Conservation (phyloP, 2,113 vertebrate genomes). For the Syngnathoides biaculeatus region DNA sequence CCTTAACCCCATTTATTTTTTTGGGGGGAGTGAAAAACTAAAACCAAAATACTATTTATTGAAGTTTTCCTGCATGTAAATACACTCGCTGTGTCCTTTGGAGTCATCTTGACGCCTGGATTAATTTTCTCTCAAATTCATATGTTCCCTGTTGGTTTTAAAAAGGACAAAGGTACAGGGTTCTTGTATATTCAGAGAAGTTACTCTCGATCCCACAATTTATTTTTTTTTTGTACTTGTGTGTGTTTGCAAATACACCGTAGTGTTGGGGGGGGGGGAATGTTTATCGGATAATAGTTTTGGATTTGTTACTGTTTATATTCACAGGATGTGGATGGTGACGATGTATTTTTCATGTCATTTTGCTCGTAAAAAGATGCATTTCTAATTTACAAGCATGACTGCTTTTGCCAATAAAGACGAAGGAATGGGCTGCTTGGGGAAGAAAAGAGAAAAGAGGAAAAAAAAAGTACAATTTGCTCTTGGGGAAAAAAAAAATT, state of each 20-base stretch:
- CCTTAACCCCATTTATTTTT: neutral
- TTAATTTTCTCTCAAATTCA: neutral
- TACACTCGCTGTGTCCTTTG: neutral
- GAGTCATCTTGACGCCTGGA: neutral
- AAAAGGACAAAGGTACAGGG: conserved; percentile 11
- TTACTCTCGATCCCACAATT: conserved; percentile 31
- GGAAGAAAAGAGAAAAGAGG: conserved; percentile 26
- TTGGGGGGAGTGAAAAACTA: neutral
- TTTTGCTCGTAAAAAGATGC: conserved; percentile 80
- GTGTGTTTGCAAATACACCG: conserved; percentile 85
- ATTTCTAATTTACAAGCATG: conserved; percentile 97
- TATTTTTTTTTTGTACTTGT: conserved; percentile 79
- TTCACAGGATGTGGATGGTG: conserved; percentile 85
- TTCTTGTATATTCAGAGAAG: conserved; percentile 34
- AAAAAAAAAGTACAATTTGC: conserved; percentile 10
- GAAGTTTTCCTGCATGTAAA: conserved; percentile 6
- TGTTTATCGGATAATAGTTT: conserved; percentile 82
- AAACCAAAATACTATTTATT: conserved; percentile 6
- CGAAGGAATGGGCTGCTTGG: conserved; percentile 81
- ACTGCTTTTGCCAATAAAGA: conserved; percentile 99
- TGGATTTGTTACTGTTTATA: conserved; percentile 99
- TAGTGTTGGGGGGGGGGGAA: conserved; percentile 80
- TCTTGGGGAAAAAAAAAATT: conserved; percentile 38
- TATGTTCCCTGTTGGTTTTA: conserved; percentile 26
- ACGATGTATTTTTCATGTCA: conserved; percentile 95